Evolutionary conservation across 2,113 vertebrate species (phyloP), one percentile per base, ranked within the genome.

Genomic region (Clarias magur): DNA sequence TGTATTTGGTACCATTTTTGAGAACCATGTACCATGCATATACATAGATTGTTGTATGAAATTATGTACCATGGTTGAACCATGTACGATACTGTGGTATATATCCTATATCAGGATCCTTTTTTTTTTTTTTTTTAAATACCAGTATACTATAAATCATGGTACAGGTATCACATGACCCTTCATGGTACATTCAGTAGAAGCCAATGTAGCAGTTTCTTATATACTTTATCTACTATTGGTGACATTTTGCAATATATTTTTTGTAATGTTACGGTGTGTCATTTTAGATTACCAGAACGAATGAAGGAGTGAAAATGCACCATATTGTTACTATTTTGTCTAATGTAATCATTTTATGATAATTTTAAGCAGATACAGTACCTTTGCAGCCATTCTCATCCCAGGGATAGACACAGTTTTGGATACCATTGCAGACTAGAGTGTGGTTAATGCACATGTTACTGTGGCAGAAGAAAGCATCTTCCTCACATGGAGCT

Each of bases 401-500:
- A 85, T 99, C 98, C 98, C 98, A 99, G 0, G 98, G 98, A 89
- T 98, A 99, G 59, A 98, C 98, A 87, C 98, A 99, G 94, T 99
- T 99, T 89, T 99, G 98, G 88, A 99, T 94, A 17, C 98, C 98
- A 34, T 99, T 99, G 92, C 98, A 99, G 89, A 99, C 98, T 80
- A 99, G 92, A 38, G 98, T 98, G 92, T 95, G 95, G 91, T 99
- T 99, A 94, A 99, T 99, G 93, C 98, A 99, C 98, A 99, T 99
- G 95, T 98, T 99, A 94, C 98, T 99, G 82, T 99, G 98, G 93
- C 98, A 99, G 91, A 99, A 99, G 94, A 98, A 99, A 57, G 96
- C 95, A 80, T 94, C 95, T 85, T 93, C 93, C 75, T 95, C 96
- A 92, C 98, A 99, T 13, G 98, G 98, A 93, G 98, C 98, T 99